A percentile compares a stretch with the other conserved stretches of the same genome.
phyloP scores from a whole-genome alignment of 2,888 invertebrate genomes.

The Drosophila cognata region DNA sequence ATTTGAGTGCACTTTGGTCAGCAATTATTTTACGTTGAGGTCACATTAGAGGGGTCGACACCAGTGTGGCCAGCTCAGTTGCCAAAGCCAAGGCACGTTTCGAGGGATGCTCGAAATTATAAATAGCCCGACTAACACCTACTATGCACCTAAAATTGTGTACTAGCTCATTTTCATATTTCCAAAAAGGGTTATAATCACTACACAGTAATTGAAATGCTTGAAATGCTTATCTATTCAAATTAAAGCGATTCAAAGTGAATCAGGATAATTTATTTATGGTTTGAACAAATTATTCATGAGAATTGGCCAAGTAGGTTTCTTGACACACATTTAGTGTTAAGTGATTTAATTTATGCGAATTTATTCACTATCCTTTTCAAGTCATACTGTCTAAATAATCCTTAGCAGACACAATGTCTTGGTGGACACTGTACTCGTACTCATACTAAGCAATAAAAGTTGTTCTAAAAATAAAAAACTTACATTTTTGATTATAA shows the following conservation, averaged over 20 bases:
- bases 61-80: constrained; percentile 52
- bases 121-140: background rate
- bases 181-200: no score
- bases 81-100: constrained; percentile 46
- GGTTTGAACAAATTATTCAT: background rate
- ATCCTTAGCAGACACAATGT: background rate
- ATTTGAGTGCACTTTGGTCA: constrained; percentile 81
- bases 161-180: no score
- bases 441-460: background rate
- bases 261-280: background rate
- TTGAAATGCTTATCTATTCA: background rate
- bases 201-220: background rate
- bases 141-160: background rate
- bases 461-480: background rate
- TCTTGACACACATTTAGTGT: background rate
- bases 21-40: constrained; percentile 83
- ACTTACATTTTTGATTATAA: background rate
- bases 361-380: background rate
- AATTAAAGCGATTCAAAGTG: background rate
- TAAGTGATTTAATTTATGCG: background rate
- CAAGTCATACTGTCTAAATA: background rate
- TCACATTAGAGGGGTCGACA: constrained; percentile 75
- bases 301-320: background rate
- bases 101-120: constrained; percentile 44
- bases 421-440: background rate